Percentiles rank a stretch among this genome's conserved stretches.
These are phyloP conservation scores for Yponomeuta cagnagella DNA, from an alignment of 2,888 invertebrate genomes.

Conservation along the genomic window DNA sequence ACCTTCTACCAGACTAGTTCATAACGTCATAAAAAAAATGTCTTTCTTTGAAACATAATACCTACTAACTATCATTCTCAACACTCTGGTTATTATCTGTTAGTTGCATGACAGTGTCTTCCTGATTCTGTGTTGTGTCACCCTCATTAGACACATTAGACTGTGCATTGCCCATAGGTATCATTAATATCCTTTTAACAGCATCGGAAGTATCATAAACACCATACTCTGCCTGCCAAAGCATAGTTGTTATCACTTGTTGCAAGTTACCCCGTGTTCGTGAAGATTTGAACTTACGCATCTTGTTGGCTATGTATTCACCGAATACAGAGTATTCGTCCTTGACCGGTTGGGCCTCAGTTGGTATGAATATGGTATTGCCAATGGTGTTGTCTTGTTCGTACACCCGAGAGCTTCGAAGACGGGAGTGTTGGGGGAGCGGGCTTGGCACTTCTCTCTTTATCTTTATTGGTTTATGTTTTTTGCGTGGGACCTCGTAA, in stretches of 20 bases:
- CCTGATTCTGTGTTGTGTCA: neutral
- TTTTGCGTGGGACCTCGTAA: conserved; percentile 46
- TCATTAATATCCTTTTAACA: conserved; percentile 51
- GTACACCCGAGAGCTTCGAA: neutral
- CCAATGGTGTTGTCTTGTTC: neutral
- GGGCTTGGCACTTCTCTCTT: conserved; percentile 56
- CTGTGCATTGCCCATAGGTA: neutral
- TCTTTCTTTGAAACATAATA: too few species aligned
- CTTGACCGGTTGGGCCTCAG: conserved; percentile 31
- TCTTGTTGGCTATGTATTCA: conserved; percentile 62
- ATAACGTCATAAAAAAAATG: too few species aligned
- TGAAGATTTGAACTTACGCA: conserved; percentile 51
- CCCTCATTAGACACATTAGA: neutral
- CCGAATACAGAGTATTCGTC: conserved; percentile 64
- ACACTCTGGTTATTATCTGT: neutral
- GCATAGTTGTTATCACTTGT: conserved; percentile 60
- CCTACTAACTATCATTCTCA: too few species aligned
- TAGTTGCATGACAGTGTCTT: neutral
- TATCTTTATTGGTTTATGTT: conserved; percentile 45
- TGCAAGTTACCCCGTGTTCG: conserved; percentile 58
- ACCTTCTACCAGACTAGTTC: too few species aligned
- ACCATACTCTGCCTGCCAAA: conserved; percentile 68
- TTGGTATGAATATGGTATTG: conserved; percentile 14
- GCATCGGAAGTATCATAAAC: conserved; percentile 57
- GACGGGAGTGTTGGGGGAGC: conserved; percentile 26